Base-by-base conservation (phyloP, 2,113 vertebrate species). In the Lethenteron reissneri region DNA sequence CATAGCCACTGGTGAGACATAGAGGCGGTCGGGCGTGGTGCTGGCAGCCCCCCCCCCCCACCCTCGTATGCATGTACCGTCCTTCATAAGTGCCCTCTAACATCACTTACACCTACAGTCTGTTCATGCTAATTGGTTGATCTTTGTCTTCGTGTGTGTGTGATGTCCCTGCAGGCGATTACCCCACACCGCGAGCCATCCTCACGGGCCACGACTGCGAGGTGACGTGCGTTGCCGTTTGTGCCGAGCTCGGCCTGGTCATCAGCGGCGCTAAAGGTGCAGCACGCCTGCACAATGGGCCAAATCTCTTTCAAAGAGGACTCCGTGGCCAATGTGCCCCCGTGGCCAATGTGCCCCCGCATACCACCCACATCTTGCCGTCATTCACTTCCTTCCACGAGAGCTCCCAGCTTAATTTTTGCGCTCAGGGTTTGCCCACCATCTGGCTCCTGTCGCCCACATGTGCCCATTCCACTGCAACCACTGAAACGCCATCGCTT, bases 231-330 rank as follows among this genome's bases (percentile, higher is more conserved):
- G 94, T 97, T 71, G 89, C 92, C 0, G 94, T 97, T 71, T 97
- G 94, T 74, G 94, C 94, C 41, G 94, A 99, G 77, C 86, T 99
- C 74, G 94, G 92, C 70, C 85, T 99, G 2, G 91, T 99, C 79
- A 95, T 99, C 82, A 99, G 92, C 72, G 92, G 94, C 81, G 88
- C 92, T 80, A 96, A 95, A 90, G 94, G 94, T 99, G 73, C 41
- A 83, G 86, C 75, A 80, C 70, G 15, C 0, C 12, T 21, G 15
- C 56, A 41, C 41, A 7, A 41, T 5, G 41, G 41, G 41, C 4
- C 41, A 41, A 41, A 41, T 41, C 41, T 41, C 41, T 41, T 41
- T 41, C 41, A 41, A 41, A 41, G 41, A 41, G 41, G 41, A 41
- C 41, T 41, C 41, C 41, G 41, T 7, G 41, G 41, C 41, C 41